Evolutionary conservation across 2,797 vertebrate species (phyloP), one percentile per base, ranked within the genome.

Genomic region (Cynodonichthys magdalenae): DNA sequence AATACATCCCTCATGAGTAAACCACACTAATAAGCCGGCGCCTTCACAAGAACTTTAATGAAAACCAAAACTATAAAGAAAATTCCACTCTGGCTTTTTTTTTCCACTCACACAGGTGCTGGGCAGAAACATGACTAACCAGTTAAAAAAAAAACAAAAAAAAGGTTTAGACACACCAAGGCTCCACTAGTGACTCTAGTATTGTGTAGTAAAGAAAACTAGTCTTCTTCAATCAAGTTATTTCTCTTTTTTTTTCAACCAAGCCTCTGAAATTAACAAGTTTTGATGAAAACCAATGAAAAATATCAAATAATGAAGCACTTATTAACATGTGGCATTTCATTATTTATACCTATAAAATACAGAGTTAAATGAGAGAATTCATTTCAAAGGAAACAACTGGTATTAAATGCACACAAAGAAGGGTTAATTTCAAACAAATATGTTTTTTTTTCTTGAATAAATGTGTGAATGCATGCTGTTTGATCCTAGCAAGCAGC

Each of bases 401-500:
- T 15, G 28, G 19, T 14, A 5, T n/a, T 34, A 15, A 39, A 15
- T 48, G 6, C 10, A 29, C 27, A 47, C 11, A 72, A 15, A 29
- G 29, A 28, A 3, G 2, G 24, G 41, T 11, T 20, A 18, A 27
- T 47, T 44, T 3, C 9, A 27, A 15, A 0, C 3, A 42, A 27
- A 20, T 4, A 19, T 8, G 19, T 24, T 6, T 42, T 52, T 24
- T 24, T 24, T 24, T 54, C 31, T 31, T 41, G 4, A 6, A 14
- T 24, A 8, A 27, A 55, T 28, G 24, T 59, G 39, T 11, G 10
- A 45, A 10, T n/a, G n/a, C 19, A 45, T 15, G 53, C 61, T 51
- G 57, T 59, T 66, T 76, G 77, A 81, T 64, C 53, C 66, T 77
- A 41, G 39, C 68, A 14, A 14, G 50, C 27, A 46, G 59, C 42